These are phyloP conservation scores for Trisateles emortualis DNA, from an alignment of 2,888 invertebrate genomes.

Conservation along the genomic window DNA sequence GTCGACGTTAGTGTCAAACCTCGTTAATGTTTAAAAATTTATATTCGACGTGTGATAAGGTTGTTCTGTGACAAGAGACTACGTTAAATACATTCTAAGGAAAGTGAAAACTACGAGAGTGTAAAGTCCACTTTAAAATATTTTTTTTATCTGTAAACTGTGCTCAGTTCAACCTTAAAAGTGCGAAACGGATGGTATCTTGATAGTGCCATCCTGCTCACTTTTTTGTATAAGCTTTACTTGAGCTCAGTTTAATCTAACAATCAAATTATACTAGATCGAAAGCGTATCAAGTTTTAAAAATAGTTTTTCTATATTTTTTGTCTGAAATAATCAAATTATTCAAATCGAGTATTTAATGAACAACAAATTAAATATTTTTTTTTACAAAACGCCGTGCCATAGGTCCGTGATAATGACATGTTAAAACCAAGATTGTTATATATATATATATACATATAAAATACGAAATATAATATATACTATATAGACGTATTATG, in stretches of 20 bases:
- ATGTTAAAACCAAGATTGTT: conserved; percentile 12
- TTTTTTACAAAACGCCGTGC: conserved; percentile 33
- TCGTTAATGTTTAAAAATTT: too few relatives aligned
- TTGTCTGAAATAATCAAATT: neutral
- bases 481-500: conserved; percentile 18
- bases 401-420: conserved; percentile 35
- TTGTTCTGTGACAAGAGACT: too few relatives aligned
- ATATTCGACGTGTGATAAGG: too few relatives aligned
- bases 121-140: too few relatives aligned
- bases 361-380: neutral
- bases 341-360: neutral
- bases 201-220: neutral
- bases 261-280: neutral
- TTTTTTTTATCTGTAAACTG: too few relatives aligned
- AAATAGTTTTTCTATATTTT: neutral
- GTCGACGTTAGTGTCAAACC: too few relatives aligned
- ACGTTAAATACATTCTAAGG: too few relatives aligned
- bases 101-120: too few relatives aligned
- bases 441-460: neutral
- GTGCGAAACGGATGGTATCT: neutral
- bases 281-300: neutral
- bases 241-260: neutral
- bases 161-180: neutral
- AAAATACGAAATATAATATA: conserved; percentile 4
- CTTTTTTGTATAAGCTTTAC: too few relatives aligned